Evolutionary conservation across 2,888 invertebrate genomes (phyloP).

Genomic region (Drosophila conformis): DNA sequence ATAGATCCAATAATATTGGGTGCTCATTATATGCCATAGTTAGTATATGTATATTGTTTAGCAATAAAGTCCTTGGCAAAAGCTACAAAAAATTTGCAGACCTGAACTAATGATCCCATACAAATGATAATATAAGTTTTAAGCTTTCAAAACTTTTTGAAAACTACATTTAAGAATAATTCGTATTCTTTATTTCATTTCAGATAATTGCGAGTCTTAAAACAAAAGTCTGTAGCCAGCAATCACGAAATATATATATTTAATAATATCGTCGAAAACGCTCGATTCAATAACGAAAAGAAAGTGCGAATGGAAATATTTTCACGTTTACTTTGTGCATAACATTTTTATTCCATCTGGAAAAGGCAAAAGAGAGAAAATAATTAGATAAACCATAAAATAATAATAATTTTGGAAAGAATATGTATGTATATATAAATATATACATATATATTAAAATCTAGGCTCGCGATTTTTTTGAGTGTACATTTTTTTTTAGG

Average conservation of each 20-base stretch:
- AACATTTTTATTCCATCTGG: conserved; percentile 27
- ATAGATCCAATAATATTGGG: neutral
- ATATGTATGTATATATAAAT: conserved; percentile 3
- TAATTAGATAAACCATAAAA: conserved; percentile 38
- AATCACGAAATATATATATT: conserved; percentile 43
- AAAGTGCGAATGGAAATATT: conserved; percentile 16
- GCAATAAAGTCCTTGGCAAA: neutral
- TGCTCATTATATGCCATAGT: neutral
- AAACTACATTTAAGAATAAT: neutral
- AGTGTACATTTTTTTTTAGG: conserved; percentile 47
- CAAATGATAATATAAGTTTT: neutral
- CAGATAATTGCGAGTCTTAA: conserved; percentile 50
- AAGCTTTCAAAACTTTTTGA: neutral
- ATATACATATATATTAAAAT: conserved; percentile 10
- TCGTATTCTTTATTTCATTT: conserved; percentile 35
- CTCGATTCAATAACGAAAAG: conserved; percentile 6
- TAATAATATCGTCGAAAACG: conserved; percentile 11
- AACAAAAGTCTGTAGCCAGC: conserved; percentile 61
- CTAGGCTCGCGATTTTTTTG: conserved; percentile 31
- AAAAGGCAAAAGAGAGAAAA: conserved; percentile 5
- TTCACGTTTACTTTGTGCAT: conserved; percentile 49
- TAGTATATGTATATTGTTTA: neutral
- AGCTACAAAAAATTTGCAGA: neutral
- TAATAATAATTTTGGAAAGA: conserved; percentile 3
- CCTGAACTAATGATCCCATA: neutral